Conservation (phyloP, 2,888 invertebrate species). For the Eupelmus urozonus region DNA sequence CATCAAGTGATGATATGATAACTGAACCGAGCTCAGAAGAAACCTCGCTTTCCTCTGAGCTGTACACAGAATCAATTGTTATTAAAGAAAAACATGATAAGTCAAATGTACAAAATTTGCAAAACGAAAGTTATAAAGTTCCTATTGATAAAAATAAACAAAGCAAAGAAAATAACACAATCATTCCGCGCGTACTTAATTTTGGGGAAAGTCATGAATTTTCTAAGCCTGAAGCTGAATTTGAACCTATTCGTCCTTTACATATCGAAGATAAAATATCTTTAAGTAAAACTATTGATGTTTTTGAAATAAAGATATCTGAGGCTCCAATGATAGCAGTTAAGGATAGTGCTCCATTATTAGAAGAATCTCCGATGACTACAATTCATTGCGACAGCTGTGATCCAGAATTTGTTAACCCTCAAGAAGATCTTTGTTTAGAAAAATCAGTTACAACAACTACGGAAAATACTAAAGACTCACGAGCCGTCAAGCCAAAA, state of each 20-base stretch:
- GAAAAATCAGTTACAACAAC: constrained; percentile 14
- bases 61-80: constrained; percentile 4
- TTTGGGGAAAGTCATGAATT: constrained; percentile 12
- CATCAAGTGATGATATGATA: constrained; percentile 6
- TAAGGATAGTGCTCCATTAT: constrained; percentile 68
- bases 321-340: constrained; percentile 67
- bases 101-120: background rate
- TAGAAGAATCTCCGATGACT: background rate
- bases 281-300: constrained; percentile 45
- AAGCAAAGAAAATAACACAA: constrained; percentile 17
- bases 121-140: background rate
- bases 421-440: constrained; percentile 30
- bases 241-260: constrained; percentile 42
- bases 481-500: background rate
- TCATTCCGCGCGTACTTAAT: constrained; percentile 22
- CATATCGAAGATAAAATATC: background rate
- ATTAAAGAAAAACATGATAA: constrained; percentile 1
- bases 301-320: constrained; percentile 69
- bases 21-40: constrained; percentile 43
- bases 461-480: background rate
- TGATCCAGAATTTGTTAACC: constrained; percentile 16
- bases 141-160: background rate
- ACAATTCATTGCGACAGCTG: background rate
- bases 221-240: constrained; percentile 33
- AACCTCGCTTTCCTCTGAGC: constrained; percentile 38